phyloP scores from a whole-genome alignment of 2,797 vertebrate genomes.

The Cyprinodon diabolis region DNA sequence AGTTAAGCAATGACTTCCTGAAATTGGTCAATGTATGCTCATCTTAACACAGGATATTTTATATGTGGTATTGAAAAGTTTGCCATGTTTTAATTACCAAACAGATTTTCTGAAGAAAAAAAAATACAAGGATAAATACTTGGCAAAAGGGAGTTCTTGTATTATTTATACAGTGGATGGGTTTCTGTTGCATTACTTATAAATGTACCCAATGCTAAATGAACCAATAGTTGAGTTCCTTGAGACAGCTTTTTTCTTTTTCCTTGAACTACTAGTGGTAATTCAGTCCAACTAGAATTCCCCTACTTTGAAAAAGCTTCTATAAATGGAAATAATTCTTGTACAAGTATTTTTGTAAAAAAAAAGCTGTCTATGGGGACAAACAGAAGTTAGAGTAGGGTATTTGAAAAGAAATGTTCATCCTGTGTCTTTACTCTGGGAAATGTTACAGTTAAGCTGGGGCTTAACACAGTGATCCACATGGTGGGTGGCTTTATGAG shows the following conservation, averaged over 20 bases:
- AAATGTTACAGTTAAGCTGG: slow-evolving; percentile 55
- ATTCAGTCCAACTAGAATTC: too few relatives aligned
- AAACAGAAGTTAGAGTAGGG: slow-evolving; percentile 20
- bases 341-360: neutral
- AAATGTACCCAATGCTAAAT: neutral
- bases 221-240: neutral
- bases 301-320: neutral
- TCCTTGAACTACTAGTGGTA: too few relatives aligned
- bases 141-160: neutral
- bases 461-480: slow-evolving; percentile 73
- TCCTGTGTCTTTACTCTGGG: slow-evolving; percentile 59
- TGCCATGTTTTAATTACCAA: neutral
- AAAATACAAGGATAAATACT: too few relatives aligned
- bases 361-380: neutral
- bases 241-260: neutral
- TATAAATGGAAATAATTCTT: neutral
- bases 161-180: neutral
- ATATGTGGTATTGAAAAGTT: neutral
- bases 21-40: neutral
- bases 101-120: too few relatives aligned
- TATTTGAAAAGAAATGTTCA: slow-evolving; percentile 37
- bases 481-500: slow-evolving; percentile 80
- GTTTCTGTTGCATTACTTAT: neutral
- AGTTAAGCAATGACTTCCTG: too few relatives aligned
- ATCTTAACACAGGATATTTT: neutral